Base-by-base conservation (phyloP, 2,113 vertebrate species). In the Tichodroma muraria region DNA sequence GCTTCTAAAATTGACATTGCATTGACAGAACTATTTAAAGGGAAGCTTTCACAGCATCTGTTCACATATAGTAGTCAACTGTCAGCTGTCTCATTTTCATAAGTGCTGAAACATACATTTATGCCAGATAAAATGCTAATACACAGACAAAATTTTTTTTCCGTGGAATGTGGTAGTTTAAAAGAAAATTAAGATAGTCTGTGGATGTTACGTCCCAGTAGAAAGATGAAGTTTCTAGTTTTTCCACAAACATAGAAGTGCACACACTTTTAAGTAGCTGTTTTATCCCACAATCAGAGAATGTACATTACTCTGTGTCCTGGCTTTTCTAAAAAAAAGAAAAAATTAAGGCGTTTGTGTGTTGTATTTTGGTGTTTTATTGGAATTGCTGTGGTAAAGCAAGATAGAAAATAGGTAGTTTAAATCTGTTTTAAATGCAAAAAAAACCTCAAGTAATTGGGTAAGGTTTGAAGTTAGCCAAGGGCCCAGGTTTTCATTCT, bases 21-120 rank as follows among this genome's bases (percentile, higher is more conserved):
- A 90, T 84, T 96, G 89, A 93, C 93, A 94, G 85, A 85, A 93
- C 88, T 95, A 94, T 91, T 95, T 94, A 78, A 95, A 90, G 91
- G 85, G 85, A 94, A 78, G 85, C 76, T 94, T 84, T 93, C 56
- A 1, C 90, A 90, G 91, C 96, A 95, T 95, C 95, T 96, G 90
- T 90, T 96, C 90, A 6, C 79, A 54, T 92, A 19, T 57, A 94
- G 94, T 87, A 94, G 79, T 88, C 88, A 91, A 85, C 88, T 90
- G 88, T 95, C 85, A 91, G 93, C 90, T 94, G 88, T 88, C 93
- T 95, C 90, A 72, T 95, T 94, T 94, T 88, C 91, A 76, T 95
- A 94, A 88, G 64, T 95, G 93, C 94, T 96, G 91, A 96, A 96
- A 86, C 79, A 68, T 73, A 77, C 50, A 61, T 90, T 91, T 91